phyloP scores from a whole-genome alignment of 2,888 invertebrate species.

The Dicycla oo region DNA sequence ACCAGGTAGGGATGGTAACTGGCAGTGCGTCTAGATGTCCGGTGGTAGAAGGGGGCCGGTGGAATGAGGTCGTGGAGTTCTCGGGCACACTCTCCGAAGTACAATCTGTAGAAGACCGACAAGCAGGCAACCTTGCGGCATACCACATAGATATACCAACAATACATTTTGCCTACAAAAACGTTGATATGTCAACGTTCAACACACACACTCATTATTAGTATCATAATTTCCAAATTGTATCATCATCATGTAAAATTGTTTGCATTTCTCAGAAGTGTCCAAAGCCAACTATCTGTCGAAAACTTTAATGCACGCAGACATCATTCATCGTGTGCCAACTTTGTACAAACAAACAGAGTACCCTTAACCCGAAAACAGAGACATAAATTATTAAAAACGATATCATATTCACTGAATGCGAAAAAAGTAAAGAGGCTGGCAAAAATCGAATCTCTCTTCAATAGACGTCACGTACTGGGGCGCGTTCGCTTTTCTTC shows the following conservation, averaged over 20 bases:
- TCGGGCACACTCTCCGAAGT: too few relatives aligned
- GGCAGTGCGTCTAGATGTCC: too few relatives aligned
- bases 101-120: too few relatives aligned
- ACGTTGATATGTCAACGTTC: not conserved
- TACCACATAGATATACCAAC: not conserved
- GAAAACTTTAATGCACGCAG: slow-evolving; percentile 43
- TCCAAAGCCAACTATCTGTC: slow-evolving; percentile 44
- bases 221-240: slow-evolving; percentile 24
- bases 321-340: slow-evolving; percentile 44
- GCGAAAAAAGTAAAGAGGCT: slow-evolving; percentile 49
- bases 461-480: slow-evolving; percentile 60
- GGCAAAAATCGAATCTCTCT: slow-evolving; percentile 58
- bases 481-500: slow-evolving; percentile 65
- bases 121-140: too few relatives aligned
- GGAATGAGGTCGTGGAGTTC: too few relatives aligned
- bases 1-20: too few relatives aligned
- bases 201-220: slow-evolving; percentile 7
- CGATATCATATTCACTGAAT: slow-evolving; percentile 59
- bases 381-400: slow-evolving; percentile 54
- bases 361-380: slow-evolving; percentile 57
- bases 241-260: slow-evolving; percentile 23
- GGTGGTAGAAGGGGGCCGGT: too few relatives aligned
- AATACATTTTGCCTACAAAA: not conserved
- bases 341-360: slow-evolving; percentile 35
- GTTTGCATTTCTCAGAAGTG: slow-evolving; percentile 20